Evolutionary conservation across 1,140 invertebrate genomes (phyloP).

Genomic region (Theocolax elegans): DNA sequence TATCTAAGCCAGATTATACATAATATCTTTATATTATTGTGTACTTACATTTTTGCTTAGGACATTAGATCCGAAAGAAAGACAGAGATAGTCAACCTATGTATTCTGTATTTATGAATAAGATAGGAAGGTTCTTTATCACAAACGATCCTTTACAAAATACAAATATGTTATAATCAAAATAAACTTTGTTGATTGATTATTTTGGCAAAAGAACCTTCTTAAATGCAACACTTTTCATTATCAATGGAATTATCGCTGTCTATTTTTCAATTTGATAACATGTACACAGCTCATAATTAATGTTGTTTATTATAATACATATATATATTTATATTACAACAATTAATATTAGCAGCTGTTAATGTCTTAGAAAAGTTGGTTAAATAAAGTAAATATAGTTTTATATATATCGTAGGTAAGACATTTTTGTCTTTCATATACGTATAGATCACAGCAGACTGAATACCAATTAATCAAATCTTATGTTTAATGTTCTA

Average conservation of each 20-base stretch:
- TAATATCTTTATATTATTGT: neutral
- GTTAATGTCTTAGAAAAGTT: slow-evolving; percentile 56
- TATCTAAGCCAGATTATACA: too few relatives aligned
- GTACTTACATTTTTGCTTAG: slow-evolving; percentile 8
- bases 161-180: too few relatives aligned
- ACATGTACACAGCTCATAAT: neutral
- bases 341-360: slow-evolving; percentile 47
- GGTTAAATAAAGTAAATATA: slow-evolving; percentile 45
- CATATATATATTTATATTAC: neutral
- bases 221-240: too few relatives aligned
- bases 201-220: neutral
- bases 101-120: too few relatives aligned
- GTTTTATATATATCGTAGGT: slow-evolving; percentile 15
- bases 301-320: slow-evolving; percentile 5
- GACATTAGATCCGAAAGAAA: neutral
- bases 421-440: neutral
- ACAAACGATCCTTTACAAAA: too few relatives aligned
- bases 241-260: too few relatives aligned
- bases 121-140: too few relatives aligned
- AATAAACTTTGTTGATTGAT: neutral
- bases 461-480: neutral
- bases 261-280: slow-evolving; percentile 8
- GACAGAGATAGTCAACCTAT: slow-evolving; percentile 3
- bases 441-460: neutral
- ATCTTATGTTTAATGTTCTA: slow-evolving; percentile 13